Evolutionary conservation across 2,113 vertebrate genomes (phyloP).

Genomic region (Corvus cornix): DNA sequence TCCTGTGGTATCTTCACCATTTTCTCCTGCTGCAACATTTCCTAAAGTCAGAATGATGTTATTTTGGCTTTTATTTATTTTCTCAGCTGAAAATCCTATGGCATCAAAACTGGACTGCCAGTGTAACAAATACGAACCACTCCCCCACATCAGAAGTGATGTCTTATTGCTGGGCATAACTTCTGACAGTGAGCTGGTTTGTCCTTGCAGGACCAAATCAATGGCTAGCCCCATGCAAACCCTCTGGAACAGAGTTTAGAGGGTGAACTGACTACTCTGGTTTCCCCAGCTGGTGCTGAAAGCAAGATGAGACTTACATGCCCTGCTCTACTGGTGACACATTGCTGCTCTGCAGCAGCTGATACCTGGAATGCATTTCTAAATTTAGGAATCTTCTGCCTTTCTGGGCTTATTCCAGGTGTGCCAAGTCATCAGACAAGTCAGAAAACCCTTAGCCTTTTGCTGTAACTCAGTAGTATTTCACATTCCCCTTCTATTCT

Average conservation of each 20-base stretch:
- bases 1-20: background rate
- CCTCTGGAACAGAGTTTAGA: background rate
- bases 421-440: background rate
- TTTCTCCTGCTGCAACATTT: background rate
- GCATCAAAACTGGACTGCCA: background rate
- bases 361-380: background rate
- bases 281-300: background rate
- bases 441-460: background rate
- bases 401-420: background rate
- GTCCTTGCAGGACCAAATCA: background rate
- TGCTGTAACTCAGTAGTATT: background rate
- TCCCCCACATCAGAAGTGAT: rapidly evolving
- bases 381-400: background rate
- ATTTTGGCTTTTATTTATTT: background rate
- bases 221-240: rapidly evolving
- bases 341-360: background rate
- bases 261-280: background rate
- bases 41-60: background rate
- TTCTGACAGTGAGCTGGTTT: background rate
- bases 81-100: background rate
- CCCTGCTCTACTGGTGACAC: background rate
- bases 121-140: background rate
- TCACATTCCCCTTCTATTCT: background rate
- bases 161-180: background rate
- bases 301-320: background rate